Conservation (phyloP, 2,797 vertebrate genomes). For the Danio choprae region DNA sequence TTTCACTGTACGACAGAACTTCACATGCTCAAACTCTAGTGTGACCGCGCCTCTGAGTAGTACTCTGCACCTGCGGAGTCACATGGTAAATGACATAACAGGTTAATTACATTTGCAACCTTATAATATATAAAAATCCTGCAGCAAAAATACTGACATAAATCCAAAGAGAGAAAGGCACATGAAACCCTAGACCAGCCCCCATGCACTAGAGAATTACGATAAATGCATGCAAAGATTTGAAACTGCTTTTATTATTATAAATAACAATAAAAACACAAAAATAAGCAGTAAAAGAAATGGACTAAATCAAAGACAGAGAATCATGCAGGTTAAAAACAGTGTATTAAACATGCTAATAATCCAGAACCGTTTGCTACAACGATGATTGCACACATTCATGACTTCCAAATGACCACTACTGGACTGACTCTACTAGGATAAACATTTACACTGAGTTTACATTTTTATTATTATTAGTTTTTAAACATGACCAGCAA, state of each 20-base stretch:
- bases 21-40: too few species aligned
- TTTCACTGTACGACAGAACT: too few species aligned
- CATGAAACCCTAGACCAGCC: slow-evolving; percentile 29
- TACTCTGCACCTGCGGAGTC: neutral
- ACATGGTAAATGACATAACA: neutral
- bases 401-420: neutral
- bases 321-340: slow-evolving; percentile 8
- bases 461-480: too few species aligned
- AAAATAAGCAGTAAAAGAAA: slow-evolving; percentile 38
- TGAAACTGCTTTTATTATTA: slow-evolving; percentile 14
- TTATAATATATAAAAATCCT: neutral
- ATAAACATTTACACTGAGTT: neutral
- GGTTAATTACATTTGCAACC: neutral
- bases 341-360: neutral
- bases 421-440: neutral
- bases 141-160: slow-evolving; percentile 24
- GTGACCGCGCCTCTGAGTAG: too few species aligned
- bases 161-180: slow-evolving; percentile 70
- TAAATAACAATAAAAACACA: slow-evolving; percentile 61
- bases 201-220: slow-evolving; percentile 21
- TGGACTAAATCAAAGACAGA: neutral
- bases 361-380: neutral
- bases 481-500: neutral
- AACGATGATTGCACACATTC: neutral
- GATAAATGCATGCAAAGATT: slow-evolving; percentile 32